Percentiles rank a stretch among this genome's conserved stretches.
Evolutionary conservation across 2,113 vertebrate genomes (phyloP).

Genomic region (Rhipidura dahli): DNA sequence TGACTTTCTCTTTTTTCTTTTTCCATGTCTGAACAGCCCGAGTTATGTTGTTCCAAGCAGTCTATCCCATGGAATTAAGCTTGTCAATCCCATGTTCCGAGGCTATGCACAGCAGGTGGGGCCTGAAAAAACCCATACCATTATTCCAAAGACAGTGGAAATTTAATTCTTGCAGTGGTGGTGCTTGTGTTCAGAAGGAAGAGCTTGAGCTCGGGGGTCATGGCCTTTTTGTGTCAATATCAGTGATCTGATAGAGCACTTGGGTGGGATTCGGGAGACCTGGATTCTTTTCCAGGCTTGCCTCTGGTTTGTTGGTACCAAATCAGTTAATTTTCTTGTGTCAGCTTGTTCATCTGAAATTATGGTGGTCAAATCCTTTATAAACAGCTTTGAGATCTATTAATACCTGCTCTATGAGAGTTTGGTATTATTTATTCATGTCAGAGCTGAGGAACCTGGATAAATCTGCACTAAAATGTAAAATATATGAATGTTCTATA

Average conservation of each 20-base stretch:
- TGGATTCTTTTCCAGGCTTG: not conserved
- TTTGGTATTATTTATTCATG: not conserved
- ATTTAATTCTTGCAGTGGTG: not conserved
- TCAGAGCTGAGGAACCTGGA: not conserved
- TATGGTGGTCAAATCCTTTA: not conserved
- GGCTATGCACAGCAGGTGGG: constrained; percentile 98
- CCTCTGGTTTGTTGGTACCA: not conserved
- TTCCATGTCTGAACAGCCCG: constrained; percentile 74
- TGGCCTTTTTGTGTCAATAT: not conserved
- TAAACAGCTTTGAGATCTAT: not conserved
- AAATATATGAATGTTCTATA: not conserved
- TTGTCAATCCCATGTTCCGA: constrained; percentile 98
- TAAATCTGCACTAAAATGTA: not conserved
- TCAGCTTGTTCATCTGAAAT: not conserved
- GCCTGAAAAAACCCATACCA: not conserved
- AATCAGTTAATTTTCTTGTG: not conserved
- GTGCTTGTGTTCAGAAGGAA: not conserved
- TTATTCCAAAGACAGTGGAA: not conserved
- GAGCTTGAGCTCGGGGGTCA: not conserved
- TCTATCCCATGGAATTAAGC: constrained; percentile 95
- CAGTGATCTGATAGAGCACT: not conserved
- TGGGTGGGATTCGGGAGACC: not conserved
- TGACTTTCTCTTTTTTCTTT: not conserved
- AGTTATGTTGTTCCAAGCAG: constrained; percentile 96
- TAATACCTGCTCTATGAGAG: not conserved